phyloP scores from a whole-genome alignment of 2,797 vertebrate genomes.

The Ctenopoma multispine region DNA sequence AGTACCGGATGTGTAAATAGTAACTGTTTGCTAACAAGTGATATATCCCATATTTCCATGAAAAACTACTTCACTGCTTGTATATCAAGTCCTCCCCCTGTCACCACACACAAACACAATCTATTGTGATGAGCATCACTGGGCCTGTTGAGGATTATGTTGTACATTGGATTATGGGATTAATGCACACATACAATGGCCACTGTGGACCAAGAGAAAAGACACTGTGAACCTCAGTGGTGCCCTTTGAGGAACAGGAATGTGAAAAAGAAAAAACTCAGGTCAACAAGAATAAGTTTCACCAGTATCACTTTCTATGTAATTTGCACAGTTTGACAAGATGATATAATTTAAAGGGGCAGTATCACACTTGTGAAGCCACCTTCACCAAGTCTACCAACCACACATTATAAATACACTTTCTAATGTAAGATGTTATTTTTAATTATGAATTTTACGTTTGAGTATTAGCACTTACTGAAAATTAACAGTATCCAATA shows the following conservation, averaged over 20 bases:
- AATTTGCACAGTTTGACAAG: constrained; percentile 6
- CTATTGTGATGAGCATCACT: constrained; percentile 9
- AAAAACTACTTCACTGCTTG: background rate
- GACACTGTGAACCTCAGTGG: background rate
- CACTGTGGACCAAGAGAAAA: constrained; percentile 18
- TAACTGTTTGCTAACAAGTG: no score
- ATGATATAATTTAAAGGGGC: background rate
- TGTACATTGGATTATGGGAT: constrained; percentile 63
- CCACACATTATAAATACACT: background rate
- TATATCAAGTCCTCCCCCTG: background rate
- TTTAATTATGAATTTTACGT: background rate
- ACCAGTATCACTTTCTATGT: background rate
- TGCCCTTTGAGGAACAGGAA: background rate
- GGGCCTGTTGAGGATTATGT: constrained; percentile 54
- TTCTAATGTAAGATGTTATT: background rate
- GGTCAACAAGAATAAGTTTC: constrained; percentile 2
- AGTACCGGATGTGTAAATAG: background rate
- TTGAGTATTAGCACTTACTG: background rate
- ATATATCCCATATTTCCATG: background rate
- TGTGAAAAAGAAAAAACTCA: constrained; percentile 5
- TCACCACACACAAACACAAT: background rate
- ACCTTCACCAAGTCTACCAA: background rate
- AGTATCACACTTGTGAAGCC: background rate
- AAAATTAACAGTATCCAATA: background rate
- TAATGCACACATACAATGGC: constrained; percentile 39